phyloP scores from a whole-genome alignment of 2,888 invertebrate species.

The Lasioglossum marginatum region DNA sequence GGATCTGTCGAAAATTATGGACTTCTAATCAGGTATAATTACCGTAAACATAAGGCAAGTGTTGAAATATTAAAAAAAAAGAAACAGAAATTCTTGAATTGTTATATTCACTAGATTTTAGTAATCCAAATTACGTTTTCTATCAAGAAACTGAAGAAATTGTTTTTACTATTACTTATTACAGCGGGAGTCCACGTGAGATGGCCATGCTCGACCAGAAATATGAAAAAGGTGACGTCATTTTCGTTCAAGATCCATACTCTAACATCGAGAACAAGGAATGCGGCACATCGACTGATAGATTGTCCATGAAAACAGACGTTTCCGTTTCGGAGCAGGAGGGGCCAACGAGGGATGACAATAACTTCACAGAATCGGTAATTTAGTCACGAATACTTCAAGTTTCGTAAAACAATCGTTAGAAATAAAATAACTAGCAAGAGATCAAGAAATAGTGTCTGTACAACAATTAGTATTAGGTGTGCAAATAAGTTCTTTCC shows the following conservation, averaged over 20 bases:
- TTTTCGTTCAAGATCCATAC: slow-evolving; percentile 42
- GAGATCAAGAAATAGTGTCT: too few species aligned
- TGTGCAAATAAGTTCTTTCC: too few species aligned
- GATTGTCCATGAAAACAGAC: slow-evolving; percentile 20
- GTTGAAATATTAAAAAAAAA: too few species aligned
- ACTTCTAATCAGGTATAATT: slow-evolving; percentile 51
- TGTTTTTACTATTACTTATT: background rate
- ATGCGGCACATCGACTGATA: slow-evolving; percentile 23
- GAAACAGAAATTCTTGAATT: background rate
- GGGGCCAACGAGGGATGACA: slow-evolving; percentile 26
- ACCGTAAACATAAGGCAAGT: background rate
- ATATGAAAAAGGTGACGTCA: slow-evolving; percentile 48
- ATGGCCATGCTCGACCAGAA: slow-evolving; percentile 49
- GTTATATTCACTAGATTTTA: background rate
- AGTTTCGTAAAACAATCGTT: background rate
- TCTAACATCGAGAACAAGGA: slow-evolving; percentile 18
- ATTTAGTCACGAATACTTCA: background rate
- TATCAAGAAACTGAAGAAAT: background rate
- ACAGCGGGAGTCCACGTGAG: slow-evolving; percentile 48
- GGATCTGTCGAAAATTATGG: slow-evolving; percentile 35
- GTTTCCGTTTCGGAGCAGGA: slow-evolving; percentile 29
- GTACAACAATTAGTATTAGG: too few species aligned
- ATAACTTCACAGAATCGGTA: slow-evolving; percentile 28
- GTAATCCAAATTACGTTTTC: background rate
- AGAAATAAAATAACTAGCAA: background rate